A percentile compares a stretch with the other conserved stretches of the same genome.
These are phyloP conservation scores for Anthoptus insignis DNA, from an alignment of 2,888 invertebrate genomes.

Conservation along the genomic window DNA sequence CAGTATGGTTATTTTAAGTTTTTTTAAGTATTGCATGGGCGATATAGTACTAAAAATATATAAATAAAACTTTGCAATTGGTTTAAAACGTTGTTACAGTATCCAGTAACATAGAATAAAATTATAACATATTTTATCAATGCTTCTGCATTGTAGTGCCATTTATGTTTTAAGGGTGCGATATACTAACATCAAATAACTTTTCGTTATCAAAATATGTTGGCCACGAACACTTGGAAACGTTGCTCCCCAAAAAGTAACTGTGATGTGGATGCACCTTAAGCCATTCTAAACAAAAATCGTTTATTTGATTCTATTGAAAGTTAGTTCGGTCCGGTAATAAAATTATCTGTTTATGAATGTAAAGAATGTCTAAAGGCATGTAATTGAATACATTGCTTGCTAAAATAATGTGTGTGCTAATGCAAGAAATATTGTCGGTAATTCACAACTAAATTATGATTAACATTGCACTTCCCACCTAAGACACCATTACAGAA, in stretches of 20 bases:
- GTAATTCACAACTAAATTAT: slow-evolving; percentile 35
- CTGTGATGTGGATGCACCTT: no score
- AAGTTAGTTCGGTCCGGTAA: slow-evolving; percentile 42
- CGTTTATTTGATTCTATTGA: slow-evolving; percentile 57
- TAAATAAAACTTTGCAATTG: no score
- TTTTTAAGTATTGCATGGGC: no score
- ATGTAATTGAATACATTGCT: slow-evolving; percentile 42
- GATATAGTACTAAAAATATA: no score
- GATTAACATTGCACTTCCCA: slow-evolving; percentile 26
- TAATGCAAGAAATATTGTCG: slow-evolving; percentile 33
- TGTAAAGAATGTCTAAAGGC: slow-evolving; percentile 52
- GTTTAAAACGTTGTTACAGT: no score
- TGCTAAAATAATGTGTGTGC: slow-evolving; percentile 18
- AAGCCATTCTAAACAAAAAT: slow-evolving; percentile 12
- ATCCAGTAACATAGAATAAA: no score
- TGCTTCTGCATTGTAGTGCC: no score
- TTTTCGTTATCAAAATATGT: not conserved
- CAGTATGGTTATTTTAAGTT: no score
- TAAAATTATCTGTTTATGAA: slow-evolving; percentile 45
- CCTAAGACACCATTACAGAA: slow-evolving; percentile 10
- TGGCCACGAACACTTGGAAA: not conserved
- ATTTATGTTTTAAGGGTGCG: no score
- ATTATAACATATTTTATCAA: no score
- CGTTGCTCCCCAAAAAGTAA: no score
- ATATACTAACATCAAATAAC: no score